Conservation (phyloP, 2,888 invertebrate genomes). For the Lithophane leautieri region DNA sequence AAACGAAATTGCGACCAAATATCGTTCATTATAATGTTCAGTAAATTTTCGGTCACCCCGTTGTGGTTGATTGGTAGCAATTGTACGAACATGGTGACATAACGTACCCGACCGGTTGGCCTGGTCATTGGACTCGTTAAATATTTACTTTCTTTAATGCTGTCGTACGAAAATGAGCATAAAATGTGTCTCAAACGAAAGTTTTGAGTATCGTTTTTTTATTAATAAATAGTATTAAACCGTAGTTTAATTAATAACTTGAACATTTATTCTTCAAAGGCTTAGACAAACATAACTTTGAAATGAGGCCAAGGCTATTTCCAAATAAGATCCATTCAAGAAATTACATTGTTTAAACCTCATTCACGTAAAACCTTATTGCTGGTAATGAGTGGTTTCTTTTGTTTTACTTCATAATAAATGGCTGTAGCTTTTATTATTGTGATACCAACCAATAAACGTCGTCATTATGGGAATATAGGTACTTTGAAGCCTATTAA, state of each 20-base stretch:
- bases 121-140: slow-evolving; percentile 64
- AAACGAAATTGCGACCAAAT: slow-evolving; percentile 11
- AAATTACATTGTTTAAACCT: neutral
- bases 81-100: slow-evolving; percentile 71
- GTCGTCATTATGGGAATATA: neutral
- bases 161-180: slow-evolving; percentile 37
- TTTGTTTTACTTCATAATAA: neutral
- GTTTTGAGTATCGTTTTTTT: slow-evolving; percentile 9
- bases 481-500: neutral
- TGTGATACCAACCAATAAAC: neutral
- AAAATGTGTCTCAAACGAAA: slow-evolving; percentile 46
- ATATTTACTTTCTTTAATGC: slow-evolving; percentile 58
- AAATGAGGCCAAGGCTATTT: slow-evolving; percentile 22
- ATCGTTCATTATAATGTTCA: slow-evolving; percentile 20
- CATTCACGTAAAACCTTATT: neutral
- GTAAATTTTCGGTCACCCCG: slow-evolving; percentile 53
- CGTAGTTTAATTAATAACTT: neutral
- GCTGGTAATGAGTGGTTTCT: slow-evolving; percentile 10
- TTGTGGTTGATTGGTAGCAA: slow-evolving; percentile 73
- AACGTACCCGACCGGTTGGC: slow-evolving; percentile 65
- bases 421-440: neutral
- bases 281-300: slow-evolving; percentile 1
- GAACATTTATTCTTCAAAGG: neutral
- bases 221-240: slow-evolving; percentile 1
- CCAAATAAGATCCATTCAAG: slow-evolving; percentile 22